Percentiles rank a stretch among this genome's conserved stretches.
These are phyloP conservation scores for Parotocinclus haroldoi DNA, from an alignment of 2,797 vertebrate species.

Conservation along the genomic window DNA sequence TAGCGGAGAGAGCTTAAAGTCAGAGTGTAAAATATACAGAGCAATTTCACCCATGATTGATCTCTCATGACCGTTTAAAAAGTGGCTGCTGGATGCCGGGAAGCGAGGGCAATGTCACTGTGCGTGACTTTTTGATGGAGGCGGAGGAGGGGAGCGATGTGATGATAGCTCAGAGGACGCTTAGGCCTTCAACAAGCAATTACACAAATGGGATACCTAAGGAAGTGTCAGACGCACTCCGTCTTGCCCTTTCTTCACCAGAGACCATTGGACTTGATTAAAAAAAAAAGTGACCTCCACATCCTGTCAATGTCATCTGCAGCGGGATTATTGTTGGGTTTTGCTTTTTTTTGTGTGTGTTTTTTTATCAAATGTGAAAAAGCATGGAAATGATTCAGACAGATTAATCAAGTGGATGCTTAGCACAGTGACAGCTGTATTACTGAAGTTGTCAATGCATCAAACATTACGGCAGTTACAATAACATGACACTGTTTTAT, in stretches of 20 bases:
- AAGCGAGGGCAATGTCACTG: conserved; percentile 56
- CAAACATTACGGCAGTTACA: too few species aligned
- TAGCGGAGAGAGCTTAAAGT: conserved; percentile 57
- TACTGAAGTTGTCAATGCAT: too few species aligned
- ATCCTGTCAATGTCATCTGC: conserved; percentile 30
- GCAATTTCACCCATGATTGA: conserved; percentile 80
- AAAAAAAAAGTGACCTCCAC: conserved; percentile 42
- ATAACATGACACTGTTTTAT: too few species aligned
- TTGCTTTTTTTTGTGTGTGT: too few species aligned
- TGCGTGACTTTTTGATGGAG: conserved; percentile 50
- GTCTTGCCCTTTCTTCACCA: conserved; percentile 29
- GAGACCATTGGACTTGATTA: conserved; percentile 33
- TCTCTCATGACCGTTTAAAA: conserved; percentile 71
- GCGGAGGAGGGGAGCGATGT: conserved; percentile 49
- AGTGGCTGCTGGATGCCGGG: conserved; percentile 57
- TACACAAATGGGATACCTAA: conserved; percentile 39
- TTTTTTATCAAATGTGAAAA: too few species aligned
- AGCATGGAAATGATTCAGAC: too few species aligned
- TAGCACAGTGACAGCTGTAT: too few species aligned
- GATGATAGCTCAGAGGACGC: conserved; percentile 58
- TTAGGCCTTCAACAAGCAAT: conserved; percentile 47
- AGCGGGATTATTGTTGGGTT: conserved; percentile 2
- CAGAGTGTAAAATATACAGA: conserved; percentile 69
- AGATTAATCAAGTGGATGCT: too few species aligned
- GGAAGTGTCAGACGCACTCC: conserved; percentile 32